These are phyloP conservation scores for Delia radicum DNA, from an alignment of 1,140 invertebrate genomes.

Conservation along the genomic window DNA sequence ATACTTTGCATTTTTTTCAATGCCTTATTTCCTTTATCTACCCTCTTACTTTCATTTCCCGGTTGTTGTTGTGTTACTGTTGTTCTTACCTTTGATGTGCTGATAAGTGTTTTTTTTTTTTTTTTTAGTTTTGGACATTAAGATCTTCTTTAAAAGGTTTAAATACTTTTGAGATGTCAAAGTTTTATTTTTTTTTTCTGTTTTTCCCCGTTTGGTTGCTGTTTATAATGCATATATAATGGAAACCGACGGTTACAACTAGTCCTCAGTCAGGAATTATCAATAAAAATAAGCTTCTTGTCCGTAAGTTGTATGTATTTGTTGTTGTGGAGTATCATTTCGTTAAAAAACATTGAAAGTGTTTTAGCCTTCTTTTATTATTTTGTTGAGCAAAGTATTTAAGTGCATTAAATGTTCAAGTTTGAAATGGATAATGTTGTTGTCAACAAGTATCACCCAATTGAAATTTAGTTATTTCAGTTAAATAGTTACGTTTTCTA, in stretches of 20 bases:
- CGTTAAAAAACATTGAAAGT: neutral
- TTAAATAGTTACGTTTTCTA: no score
- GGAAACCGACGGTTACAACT: neutral
- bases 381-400: neutral
- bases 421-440: slow-evolving; percentile 6
- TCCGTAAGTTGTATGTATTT: neutral
- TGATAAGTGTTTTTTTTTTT: neutral
- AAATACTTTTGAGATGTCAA: slow-evolving; percentile 20
- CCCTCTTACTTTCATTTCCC: neutral
- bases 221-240: neutral
- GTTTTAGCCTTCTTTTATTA: neutral
- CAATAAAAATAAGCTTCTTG: slow-evolving; percentile 12
- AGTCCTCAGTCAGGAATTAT: neutral
- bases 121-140: neutral
- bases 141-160: slow-evolving; percentile 13
- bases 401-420: slow-evolving; percentile 13
- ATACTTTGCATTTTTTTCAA: neutral
- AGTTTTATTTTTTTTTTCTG: neutral
- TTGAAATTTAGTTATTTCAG: no score
- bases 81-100: neutral
- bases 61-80: neutral
- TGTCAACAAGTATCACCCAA: neutral
- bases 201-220: neutral
- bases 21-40: neutral
- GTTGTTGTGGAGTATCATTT: neutral